Base-by-base conservation (phyloP, 1,140 invertebrate species). In the Sycophila sp. region DNA sequence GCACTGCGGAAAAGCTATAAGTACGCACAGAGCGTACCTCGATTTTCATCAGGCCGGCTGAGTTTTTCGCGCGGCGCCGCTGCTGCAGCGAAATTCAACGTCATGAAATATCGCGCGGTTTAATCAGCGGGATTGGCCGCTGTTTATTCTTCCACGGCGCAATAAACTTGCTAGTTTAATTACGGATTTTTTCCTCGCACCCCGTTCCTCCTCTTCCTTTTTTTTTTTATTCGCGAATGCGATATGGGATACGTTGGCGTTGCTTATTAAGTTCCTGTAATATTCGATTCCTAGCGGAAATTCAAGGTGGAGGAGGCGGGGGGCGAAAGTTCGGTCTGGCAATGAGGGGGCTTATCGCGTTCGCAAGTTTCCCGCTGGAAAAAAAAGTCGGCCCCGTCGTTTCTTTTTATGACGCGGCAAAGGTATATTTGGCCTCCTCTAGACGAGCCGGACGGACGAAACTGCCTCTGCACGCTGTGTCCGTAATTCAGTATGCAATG, bases 281-380 rank as follows among this genome's bases (percentile, higher is more conserved):
- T 36, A 38, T 59, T 60, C 56, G 24, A 69, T 69, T 30, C 15
- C 34, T 28, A 11, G 0, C 4, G 11, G 22, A 17, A 58, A n/a
- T 28, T 58, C 15, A 13, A 10, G 32, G 19, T 19, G 1, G 30
- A n/a, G 13, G 26, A 56, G 8, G 26, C n/a, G 13, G 5, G 36
- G n/a, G 8, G 24, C 65, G 40, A 74, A 69, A 73, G 45, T 63
- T 59, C 34, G 51, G 8, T 11, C 19, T 34, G 24, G 32, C 28
- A 51, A 59, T 38, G 55, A 69, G 36, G 34, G 36, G 30, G 42
- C 30, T 66, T 59, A 64, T 75, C 69, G 49, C 40, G 65, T 73
- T 65, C 45, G 24, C 69, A 73, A 73, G 62, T 76, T 78, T 73
- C 51, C 73, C 63, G 40, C 17, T 15, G 51, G 4, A 24, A 30